Percentiles rank a stretch among this genome's conserved stretches.
Conservation (phyloP, 1,140 invertebrate genomes). For the Saccostrea echinata region DNA sequence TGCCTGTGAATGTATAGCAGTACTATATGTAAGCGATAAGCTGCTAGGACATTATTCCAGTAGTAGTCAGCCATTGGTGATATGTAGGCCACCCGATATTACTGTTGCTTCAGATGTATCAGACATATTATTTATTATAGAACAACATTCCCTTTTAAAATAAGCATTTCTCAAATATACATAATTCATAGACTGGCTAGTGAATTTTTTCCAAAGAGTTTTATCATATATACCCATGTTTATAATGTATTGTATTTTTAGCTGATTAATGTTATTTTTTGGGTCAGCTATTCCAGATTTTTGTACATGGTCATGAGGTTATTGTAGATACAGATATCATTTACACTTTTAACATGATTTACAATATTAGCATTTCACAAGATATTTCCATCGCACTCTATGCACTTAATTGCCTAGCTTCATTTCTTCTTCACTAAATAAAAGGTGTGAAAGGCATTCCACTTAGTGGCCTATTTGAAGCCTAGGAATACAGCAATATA, state of each 20-base stretch:
- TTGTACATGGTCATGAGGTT: not conserved
- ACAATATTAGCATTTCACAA: not conserved
- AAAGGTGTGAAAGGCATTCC: not conserved
- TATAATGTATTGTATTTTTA: conserved; percentile 7
- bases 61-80: not conserved
- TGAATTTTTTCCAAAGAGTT: conserved; percentile 1
- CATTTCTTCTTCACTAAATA: not conserved
- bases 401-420: not conserved
- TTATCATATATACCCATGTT: not conserved
- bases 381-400: not conserved
- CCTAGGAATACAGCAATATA: not conserved
- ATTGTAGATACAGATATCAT: conserved; percentile 1
- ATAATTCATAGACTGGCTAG: not conserved
- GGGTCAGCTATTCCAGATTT: not conserved
- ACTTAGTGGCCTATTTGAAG: not conserved
- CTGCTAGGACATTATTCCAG: not conserved
- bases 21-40: not conserved
- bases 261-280: not conserved
- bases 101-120: not conserved
- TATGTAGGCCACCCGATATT: not conserved
- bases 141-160: conserved; percentile 22
- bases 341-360: not conserved
- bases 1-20: not conserved
- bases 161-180: too few relatives aligned
- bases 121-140: not conserved